phyloP scores from a whole-genome alignment of 2,888 invertebrate genomes.

The Opisthograptis luteolata region DNA sequence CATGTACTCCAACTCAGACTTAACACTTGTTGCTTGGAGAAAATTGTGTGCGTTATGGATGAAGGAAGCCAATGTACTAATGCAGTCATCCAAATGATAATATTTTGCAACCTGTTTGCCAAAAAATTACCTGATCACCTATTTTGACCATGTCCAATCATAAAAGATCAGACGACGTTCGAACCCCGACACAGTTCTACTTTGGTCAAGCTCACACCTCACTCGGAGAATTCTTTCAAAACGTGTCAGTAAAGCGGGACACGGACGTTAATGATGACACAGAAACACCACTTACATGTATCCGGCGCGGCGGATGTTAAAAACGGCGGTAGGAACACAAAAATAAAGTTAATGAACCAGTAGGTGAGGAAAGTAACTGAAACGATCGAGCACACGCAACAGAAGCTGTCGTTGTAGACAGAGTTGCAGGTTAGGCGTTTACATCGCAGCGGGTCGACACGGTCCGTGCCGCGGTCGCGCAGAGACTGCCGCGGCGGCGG shows the following conservation, averaged over 20 bases:
- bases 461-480: constrained; percentile 79
- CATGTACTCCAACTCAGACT: constrained; percentile 28
- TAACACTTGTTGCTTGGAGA: constrained; percentile 60
- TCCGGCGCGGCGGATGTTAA: constrained; percentile 54
- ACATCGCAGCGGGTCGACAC: constrained; percentile 82
- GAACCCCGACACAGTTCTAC: constrained; percentile 51
- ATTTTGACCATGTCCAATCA: constrained; percentile 61
- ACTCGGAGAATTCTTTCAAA: constrained; percentile 56
- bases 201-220: constrained; percentile 59
- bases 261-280: constrained; percentile 65
- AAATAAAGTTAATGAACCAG: constrained; percentile 62
- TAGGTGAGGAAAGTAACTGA: constrained; percentile 55
- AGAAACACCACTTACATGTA: constrained; percentile 75
- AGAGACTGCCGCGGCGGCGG: constrained; percentile 68
- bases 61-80: constrained; percentile 21
- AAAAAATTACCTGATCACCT: constrained; percentile 60
- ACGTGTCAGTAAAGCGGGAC: constrained; percentile 62
- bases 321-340: constrained; percentile 60
- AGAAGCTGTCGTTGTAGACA: constrained; percentile 80
- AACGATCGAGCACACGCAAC: constrained; percentile 65
- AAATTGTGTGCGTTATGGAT: constrained; percentile 37
- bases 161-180: constrained; percentile 43
- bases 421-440: constrained; percentile 74
- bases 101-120: constrained; percentile 28
- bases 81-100: constrained; percentile 9